Conservation (phyloP, 2,888 invertebrate species). For the Resseliella maxima region DNA sequence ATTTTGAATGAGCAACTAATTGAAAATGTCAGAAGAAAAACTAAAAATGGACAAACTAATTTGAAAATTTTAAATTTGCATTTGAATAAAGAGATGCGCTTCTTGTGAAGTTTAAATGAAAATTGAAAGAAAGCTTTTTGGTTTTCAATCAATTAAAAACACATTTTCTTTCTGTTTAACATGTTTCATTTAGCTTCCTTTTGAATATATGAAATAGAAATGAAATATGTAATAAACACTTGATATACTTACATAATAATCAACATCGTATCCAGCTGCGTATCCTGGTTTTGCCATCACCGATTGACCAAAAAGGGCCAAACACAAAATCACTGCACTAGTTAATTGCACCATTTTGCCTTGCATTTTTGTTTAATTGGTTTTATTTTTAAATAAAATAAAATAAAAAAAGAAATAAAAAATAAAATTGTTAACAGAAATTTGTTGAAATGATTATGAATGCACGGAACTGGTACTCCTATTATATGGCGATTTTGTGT, state of each 20-base stretch:
- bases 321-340: slow-evolving; percentile 54
- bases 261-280: slow-evolving; percentile 68
- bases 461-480: slow-evolving; percentile 19
- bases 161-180: no score
- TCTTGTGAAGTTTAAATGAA: no score
- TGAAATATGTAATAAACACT: background rate
- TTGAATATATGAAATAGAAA: no score
- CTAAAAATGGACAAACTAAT: background rate
- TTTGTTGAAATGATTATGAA: background rate
- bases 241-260: slow-evolving; percentile 72
- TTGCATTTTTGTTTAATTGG: slow-evolving; percentile 59
- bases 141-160: no score
- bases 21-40: background rate
- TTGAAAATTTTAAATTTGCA: background rate
- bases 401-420: background rate
- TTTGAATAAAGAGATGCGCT: no score
- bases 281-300: slow-evolving; percentile 67
- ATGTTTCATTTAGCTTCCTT: no score
- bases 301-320: slow-evolving; percentile 64
- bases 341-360: slow-evolving; percentile 62
- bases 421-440: no score
- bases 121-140: no score
- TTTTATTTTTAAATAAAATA: slow-evolving; percentile 34
- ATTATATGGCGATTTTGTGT: no score
- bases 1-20: background rate